phyloP scores from a whole-genome alignment of 2,113 vertebrate genomes.

The Rafetus swinhoei region DNA sequence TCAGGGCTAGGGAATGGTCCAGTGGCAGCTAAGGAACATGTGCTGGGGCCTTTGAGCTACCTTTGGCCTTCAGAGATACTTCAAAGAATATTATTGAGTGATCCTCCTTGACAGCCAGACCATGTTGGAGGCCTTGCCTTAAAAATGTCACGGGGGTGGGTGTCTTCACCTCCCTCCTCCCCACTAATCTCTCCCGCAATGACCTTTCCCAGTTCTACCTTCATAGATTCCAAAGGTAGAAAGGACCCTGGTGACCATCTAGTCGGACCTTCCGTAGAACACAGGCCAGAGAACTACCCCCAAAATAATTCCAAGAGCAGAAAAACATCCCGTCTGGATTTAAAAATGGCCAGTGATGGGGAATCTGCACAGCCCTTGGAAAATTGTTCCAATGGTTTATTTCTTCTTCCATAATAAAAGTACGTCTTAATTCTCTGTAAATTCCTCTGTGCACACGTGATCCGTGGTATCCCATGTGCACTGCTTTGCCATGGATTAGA shows the following conservation, averaged over 20 bases:
- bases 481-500: neutral
- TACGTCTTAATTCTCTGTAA: neutral
- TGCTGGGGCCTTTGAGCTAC: neutral
- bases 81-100: neutral
- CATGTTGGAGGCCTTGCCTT: neutral
- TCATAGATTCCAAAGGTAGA: neutral
- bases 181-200: neutral
- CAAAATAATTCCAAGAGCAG: neutral
- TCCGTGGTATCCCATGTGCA: neutral
- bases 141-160: neutral
- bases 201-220: neutral
- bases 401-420: neutral
- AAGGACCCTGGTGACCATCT: neutral
- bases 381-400: neutral
- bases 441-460: neutral
- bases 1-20: neutral
- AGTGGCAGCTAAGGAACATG: neutral
- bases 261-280: neutral
- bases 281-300: neutral
- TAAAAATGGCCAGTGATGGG: neutral
- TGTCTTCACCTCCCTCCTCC: neutral
- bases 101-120: neutral
- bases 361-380: neutral
- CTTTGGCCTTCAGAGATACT: slow-evolving; percentile 26
- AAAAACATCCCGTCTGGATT: neutral